Evolutionary conservation across 2,888 invertebrate genomes (phyloP).

Genomic region (Heliconius erato): DNA sequence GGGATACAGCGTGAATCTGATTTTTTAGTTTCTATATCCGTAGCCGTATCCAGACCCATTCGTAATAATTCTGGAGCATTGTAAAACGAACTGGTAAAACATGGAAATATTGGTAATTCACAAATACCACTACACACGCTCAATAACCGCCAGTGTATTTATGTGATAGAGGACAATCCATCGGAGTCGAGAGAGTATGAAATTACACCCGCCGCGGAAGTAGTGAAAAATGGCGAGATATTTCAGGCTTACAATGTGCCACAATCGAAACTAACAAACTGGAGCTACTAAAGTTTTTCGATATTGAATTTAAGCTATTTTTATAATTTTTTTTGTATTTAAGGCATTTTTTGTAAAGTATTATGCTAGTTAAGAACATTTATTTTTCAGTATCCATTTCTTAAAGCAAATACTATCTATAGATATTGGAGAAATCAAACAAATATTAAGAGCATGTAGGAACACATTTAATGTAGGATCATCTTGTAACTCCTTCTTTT

Average conservation of each 20-base stretch:
- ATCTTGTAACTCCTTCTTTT: no score
- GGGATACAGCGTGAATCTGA: no score
- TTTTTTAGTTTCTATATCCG: not conserved
- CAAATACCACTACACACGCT: conserved; percentile 4
- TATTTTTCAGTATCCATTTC: no score
- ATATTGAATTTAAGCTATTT: not conserved
- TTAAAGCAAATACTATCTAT: no score
- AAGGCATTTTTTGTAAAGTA: no score
- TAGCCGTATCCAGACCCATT: not conserved
- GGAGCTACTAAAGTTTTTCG: conserved; percentile 21
- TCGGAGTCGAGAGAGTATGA: conserved; percentile 36
- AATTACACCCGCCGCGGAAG: conserved; percentile 36
- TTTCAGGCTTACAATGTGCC: conserved; percentile 38
- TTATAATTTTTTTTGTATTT: no score
- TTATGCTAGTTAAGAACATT: no score
- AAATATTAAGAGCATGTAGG: no score
- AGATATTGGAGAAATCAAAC: no score
- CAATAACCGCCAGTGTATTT: conserved; percentile 28
- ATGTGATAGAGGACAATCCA: conserved; percentile 32
- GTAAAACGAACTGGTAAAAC: not conserved
- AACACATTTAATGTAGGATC: no score
- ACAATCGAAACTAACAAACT: conserved; percentile 43
- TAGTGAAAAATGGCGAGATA: conserved; percentile 43
- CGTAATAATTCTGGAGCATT: not conserved
- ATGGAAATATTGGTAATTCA: conserved; percentile 17